These are phyloP conservation scores for Apocrypta bakeri DNA, from an alignment of 1,140 invertebrate genomes.

Conservation along the genomic window DNA sequence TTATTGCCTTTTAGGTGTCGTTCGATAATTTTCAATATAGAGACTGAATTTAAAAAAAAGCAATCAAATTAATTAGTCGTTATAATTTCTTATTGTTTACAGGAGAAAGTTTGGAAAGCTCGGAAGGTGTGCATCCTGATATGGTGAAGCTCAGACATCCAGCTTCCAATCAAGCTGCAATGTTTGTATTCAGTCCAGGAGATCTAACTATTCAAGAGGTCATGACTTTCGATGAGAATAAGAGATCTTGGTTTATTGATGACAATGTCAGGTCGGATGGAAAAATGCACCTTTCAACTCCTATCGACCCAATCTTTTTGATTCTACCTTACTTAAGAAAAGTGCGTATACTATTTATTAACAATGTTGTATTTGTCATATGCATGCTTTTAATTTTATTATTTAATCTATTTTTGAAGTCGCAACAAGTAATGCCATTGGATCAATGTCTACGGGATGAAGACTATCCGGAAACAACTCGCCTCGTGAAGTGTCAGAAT, in stretches of 20 bases:
- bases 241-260: slow-evolving; percentile 83
- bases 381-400: slow-evolving; percentile 39
- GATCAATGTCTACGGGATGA: slow-evolving; percentile 81
- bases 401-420: slow-evolving; percentile 54
- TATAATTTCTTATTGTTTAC: not conserved
- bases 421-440: slow-evolving; percentile 79
- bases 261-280: slow-evolving; percentile 84
- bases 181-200: slow-evolving; percentile 78
- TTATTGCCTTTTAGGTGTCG: no score
- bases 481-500: slow-evolving; percentile 74
- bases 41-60: not conserved
- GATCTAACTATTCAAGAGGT: slow-evolving; percentile 79
- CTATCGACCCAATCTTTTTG: slow-evolving; percentile 83
- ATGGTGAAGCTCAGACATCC: slow-evolving; percentile 84
- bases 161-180: slow-evolving; percentile 75
- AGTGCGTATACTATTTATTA: slow-evolving; percentile 59
- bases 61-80: not conserved
- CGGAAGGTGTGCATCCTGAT: slow-evolving; percentile 79
- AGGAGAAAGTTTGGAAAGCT: slow-evolving; percentile 72
- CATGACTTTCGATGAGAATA: slow-evolving; percentile 79
- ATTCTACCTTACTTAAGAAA: slow-evolving; percentile 75
- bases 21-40: no score
- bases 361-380: not conserved
- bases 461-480: slow-evolving; percentile 77
- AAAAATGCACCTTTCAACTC: slow-evolving; percentile 81